Percentiles rank a stretch among this genome's conserved stretches.
Conservation (phyloP, 2,888 invertebrate species). For the Drosophila paracracens region DNA sequence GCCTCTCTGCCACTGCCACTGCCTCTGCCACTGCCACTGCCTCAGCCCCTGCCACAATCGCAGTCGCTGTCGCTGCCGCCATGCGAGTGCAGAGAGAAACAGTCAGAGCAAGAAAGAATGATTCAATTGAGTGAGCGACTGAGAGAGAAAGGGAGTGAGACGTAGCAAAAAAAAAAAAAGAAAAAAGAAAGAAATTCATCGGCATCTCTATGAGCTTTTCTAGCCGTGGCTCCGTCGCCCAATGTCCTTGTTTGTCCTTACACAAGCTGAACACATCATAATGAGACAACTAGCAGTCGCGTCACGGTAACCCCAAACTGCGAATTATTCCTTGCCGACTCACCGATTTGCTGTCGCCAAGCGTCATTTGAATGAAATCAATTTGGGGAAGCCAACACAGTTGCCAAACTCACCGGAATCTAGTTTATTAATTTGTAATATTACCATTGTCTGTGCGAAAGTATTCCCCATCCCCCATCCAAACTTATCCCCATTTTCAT, state of each 20-base stretch:
- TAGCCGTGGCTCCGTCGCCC: conserved; percentile 56
- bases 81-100: conserved; percentile 35
- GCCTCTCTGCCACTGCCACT: conserved; percentile 27
- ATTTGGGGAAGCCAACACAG: conserved; percentile 17
- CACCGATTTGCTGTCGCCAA: conserved; percentile 24
- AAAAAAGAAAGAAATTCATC: conserved; percentile 1
- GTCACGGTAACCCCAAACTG: conserved; percentile 45
- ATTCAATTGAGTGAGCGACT: conserved; percentile 6
- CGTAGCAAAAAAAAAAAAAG: not conserved
- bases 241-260: conserved; percentile 70
- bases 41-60: conserved; percentile 18
- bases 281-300: conserved; percentile 70
- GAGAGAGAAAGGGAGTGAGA: conserved; percentile 11
- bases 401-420: conserved; percentile 9
- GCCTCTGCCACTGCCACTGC: conserved; percentile 3
- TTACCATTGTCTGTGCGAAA: conserved; percentile 11
- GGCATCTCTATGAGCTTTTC: conserved; percentile 29
- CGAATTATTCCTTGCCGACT: not conserved
- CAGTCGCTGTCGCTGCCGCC: conserved; percentile 40
- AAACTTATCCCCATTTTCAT: not conserved
- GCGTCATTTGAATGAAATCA: conserved; percentile 51
- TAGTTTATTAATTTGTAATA: conserved; percentile 42
- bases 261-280: conserved; percentile 72
- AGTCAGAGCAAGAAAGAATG: conserved; percentile 9
- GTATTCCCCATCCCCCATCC: conserved; percentile 3